Conservation (phyloP, 1,140 invertebrate genomes). For the Acyrthosiphon pisum region DNA sequence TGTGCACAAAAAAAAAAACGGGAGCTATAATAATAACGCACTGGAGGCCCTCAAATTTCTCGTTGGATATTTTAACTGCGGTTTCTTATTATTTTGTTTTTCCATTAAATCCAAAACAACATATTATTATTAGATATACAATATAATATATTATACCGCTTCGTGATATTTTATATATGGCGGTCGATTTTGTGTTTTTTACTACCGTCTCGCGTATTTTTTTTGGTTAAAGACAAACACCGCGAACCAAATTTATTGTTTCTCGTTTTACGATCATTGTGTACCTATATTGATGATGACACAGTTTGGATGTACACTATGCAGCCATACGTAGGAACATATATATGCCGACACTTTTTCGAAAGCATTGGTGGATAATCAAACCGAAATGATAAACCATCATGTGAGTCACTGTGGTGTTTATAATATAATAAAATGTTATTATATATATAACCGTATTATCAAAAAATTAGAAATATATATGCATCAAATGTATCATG, state of each 20-base stretch:
- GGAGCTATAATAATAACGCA: neutral
- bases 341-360: neutral
- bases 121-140: neutral
- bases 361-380: neutral
- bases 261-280: neutral
- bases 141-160: neutral
- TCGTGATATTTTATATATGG: neutral
- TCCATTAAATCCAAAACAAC: slow-evolving; percentile 25
- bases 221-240: neutral
- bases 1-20: neutral
- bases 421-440: neutral
- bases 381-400: neutral
- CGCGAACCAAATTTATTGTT: neutral
- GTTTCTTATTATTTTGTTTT: slow-evolving; percentile 8
- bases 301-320: neutral
- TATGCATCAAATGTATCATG: no score
- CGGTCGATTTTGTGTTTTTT: neutral
- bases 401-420: neutral
- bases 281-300: neutral
- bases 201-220: neutral
- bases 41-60: neutral
- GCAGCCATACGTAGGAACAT: neutral
- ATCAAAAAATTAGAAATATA: no score
- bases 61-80: neutral
- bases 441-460: no score